Base-by-base conservation (phyloP, 2,888 invertebrate genomes). In the Acleris cristana region DNA sequence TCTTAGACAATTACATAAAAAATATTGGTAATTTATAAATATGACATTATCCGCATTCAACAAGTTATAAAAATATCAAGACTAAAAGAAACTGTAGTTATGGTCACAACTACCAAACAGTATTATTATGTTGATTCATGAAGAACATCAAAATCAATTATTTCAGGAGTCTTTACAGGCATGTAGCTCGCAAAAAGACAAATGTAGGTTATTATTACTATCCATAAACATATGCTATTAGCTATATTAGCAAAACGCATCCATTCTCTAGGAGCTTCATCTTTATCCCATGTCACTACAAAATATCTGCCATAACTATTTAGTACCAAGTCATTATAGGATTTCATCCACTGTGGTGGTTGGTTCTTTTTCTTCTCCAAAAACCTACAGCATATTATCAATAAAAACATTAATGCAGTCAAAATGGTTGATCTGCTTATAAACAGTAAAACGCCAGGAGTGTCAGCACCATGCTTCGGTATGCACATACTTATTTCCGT, bases 381-480 rank as follows among this genome's bases (percentile, higher is more conserved):
- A n/a, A 53, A 66, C 44, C 64, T 72, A 34, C 85, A 71, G 18
- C 71, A 6, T 3, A 83, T 71, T 0, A 81, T 78, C 0, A 80
- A 26, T 10, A 80, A 14, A 5, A 84, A 40, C 2, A 74, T 64
- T 19, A 78, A 19, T 0, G 70, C 16, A 2, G 80, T 81, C 14
- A 85, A 60, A 45, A 82, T 18, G 12, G 81, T 26, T 1, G 86
- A 87, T 0, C 74, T 73, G 2, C 79, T 73, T 10, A 80, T 77
- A 55, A 81, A 87, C 1, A 78, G 59, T 5, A 88, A 19, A 26
- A 89, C 70, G 0, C 64, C 71, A 0, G 88, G 89, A 0, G 76
- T 63, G 5, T 79, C 73, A 0, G 60, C 16, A 12, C 73, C 75
- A 6, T 79, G 65, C 30, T 69, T 76, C 0, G 87, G 86, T 14